Conservation (phyloP, 2,797 vertebrate species). For the Platyrinchus mystaceus region DNA sequence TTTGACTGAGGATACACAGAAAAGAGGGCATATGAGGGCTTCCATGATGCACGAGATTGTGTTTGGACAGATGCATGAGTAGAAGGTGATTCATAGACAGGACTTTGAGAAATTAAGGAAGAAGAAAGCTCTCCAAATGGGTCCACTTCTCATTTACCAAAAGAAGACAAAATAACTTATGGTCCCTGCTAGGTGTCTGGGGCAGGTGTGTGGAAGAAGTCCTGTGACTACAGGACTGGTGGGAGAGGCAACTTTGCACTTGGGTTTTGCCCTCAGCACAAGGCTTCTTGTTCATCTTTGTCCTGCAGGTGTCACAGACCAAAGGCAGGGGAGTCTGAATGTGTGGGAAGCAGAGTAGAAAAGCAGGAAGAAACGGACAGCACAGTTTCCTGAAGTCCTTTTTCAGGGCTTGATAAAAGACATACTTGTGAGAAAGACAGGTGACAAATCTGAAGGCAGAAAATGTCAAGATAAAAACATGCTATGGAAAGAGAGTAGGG, state of each 20-base stretch:
- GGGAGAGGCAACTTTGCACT: not conserved
- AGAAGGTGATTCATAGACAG: not conserved
- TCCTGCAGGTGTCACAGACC: not conserved
- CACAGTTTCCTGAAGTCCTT: not conserved
- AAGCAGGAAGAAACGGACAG: not conserved
- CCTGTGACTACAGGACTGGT: not conserved
- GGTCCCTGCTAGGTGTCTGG: not conserved
- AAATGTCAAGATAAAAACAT: not conserved
- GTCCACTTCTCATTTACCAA: not conserved
- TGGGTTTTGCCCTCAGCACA: not conserved
- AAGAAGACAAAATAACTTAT: not conserved
- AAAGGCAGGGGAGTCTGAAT: not conserved
- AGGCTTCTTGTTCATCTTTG: not conserved
- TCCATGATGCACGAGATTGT: accelerated
- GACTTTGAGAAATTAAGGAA: not conserved
- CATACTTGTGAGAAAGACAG: not conserved
- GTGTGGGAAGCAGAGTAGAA: not conserved
- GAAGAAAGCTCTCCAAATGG: not conserved
- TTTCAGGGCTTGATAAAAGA: not conserved
- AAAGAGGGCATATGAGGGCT: not conserved
- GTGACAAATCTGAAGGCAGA: not conserved
- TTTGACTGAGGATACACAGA: accelerated
- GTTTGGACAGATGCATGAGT: not conserved
- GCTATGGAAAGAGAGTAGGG: not conserved
- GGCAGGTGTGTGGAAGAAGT: not conserved